Conservation (phyloP, 2,797 vertebrate species). For the Momotus momota region DNA sequence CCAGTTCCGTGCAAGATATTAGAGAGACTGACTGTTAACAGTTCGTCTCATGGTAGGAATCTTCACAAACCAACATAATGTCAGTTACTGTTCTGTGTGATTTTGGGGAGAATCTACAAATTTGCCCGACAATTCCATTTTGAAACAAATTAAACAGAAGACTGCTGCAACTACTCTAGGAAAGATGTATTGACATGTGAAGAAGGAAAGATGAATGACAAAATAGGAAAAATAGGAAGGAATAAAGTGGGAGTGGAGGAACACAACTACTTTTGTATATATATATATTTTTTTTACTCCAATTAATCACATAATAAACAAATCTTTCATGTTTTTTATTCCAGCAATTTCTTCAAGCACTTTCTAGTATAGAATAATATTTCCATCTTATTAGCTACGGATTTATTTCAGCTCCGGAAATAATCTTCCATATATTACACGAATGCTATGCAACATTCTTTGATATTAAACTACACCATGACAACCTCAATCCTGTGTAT, state of each 20-base stretch:
- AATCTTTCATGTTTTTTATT: neutral
- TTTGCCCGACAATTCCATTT: neutral
- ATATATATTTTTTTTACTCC: neutral
- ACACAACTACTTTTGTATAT: neutral
- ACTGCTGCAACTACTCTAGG: neutral
- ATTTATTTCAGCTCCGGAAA: slow-evolving; percentile 17
- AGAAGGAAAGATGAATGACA: neutral
- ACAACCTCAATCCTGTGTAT: neutral
- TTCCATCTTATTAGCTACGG: neutral
- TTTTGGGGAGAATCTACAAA: neutral
- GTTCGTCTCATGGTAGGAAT: neutral
- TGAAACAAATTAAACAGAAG: neutral
- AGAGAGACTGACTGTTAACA: neutral
- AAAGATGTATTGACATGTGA: neutral
- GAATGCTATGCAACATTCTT: neutral
- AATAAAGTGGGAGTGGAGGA: neutral
- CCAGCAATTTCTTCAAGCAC: neutral
- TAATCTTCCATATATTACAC: neutral
- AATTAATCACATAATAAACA: neutral
- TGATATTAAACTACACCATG: neutral
- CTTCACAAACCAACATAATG: neutral
- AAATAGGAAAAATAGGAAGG: neutral
- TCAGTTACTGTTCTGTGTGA: neutral
- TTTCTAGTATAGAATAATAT: neutral
- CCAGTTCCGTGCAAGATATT: neutral